phyloP scores from a whole-genome alignment of 2,888 invertebrate genomes.

The Heliconius aoede region DNA sequence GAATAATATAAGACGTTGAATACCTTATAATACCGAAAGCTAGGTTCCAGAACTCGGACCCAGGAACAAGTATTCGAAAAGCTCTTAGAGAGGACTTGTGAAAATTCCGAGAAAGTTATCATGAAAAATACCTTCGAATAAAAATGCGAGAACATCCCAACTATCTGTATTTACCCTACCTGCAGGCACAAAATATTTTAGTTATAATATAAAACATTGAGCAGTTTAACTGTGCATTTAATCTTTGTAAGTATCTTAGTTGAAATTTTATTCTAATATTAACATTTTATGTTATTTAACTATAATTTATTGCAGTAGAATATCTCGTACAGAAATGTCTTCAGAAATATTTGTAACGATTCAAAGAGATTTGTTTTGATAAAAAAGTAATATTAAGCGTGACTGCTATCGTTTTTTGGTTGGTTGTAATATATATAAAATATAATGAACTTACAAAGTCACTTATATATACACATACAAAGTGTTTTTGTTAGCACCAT shows the following conservation, averaged over 20 bases:
- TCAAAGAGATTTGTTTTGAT: background rate
- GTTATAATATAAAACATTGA: background rate
- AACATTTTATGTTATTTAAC: background rate
- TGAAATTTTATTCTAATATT: constrained; percentile 3
- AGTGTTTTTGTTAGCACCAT: too few relatives aligned
- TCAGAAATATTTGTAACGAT: background rate
- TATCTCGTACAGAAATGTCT: too few relatives aligned
- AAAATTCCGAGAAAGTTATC: background rate
- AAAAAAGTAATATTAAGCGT: too few relatives aligned
- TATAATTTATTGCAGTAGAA: background rate
- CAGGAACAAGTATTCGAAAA: background rate
- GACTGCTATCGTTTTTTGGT: too few relatives aligned
- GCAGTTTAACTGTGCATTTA: background rate
- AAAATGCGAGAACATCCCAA: background rate
- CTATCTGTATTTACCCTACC: background rate
- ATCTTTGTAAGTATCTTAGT: background rate
- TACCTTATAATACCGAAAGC: too few relatives aligned
- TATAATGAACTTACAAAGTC: too few relatives aligned
- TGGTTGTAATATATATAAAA: too few relatives aligned
- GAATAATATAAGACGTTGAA: background rate
- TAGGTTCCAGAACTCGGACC: background rate
- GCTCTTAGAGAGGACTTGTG: too few relatives aligned
- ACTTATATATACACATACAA: too few relatives aligned
- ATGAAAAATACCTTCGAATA: background rate
- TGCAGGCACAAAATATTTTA: background rate